A percentile compares a stretch with the other conserved stretches of the same genome.
Conservation (phyloP, 2,888 invertebrate genomes). For the Poecilus cupreus region DNA sequence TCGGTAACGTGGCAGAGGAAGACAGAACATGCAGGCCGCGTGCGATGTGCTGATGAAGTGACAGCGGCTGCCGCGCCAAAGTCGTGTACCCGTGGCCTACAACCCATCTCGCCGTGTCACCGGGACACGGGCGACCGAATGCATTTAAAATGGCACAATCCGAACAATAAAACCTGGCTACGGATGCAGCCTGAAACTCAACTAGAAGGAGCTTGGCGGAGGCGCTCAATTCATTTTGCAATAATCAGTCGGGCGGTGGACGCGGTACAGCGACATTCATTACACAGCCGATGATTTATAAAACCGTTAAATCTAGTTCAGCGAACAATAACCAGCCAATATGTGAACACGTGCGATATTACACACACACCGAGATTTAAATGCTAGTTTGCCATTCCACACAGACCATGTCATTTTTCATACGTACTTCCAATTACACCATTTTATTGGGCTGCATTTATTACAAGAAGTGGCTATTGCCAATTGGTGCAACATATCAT, state of each 20-base stretch:
- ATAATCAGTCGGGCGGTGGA: too few species aligned
- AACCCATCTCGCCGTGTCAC: constrained; percentile 16
- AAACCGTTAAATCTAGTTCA: constrained; percentile 38
- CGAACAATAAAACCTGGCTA: too few species aligned
- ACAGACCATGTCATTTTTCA: background rate
- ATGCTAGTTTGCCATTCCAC: background rate
- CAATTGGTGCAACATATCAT: too few species aligned
- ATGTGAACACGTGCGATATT: background rate
- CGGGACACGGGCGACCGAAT: too few species aligned
- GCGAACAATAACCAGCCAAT: constrained; percentile 17
- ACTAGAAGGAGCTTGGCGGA: background rate
- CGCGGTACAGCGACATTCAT: constrained; percentile 20
- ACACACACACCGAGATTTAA: background rate
- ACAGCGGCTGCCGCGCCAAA: constrained; percentile 52
- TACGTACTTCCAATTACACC: background rate
- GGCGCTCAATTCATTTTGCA: too few species aligned
- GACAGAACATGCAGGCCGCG: constrained; percentile 27
- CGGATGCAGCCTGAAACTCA: too few species aligned
- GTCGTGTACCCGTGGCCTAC: constrained; percentile 49
- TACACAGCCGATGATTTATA: constrained; percentile 44
- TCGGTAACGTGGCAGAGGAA: constrained; percentile 10
- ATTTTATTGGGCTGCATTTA: background rate
- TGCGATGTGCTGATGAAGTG: constrained; percentile 45
- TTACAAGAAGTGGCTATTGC: too few species aligned
- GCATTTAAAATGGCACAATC: too few species aligned